Evolutionary conservation across 2,888 invertebrate genomes (phyloP).

Genomic region (Drosophila anomelani): DNA sequence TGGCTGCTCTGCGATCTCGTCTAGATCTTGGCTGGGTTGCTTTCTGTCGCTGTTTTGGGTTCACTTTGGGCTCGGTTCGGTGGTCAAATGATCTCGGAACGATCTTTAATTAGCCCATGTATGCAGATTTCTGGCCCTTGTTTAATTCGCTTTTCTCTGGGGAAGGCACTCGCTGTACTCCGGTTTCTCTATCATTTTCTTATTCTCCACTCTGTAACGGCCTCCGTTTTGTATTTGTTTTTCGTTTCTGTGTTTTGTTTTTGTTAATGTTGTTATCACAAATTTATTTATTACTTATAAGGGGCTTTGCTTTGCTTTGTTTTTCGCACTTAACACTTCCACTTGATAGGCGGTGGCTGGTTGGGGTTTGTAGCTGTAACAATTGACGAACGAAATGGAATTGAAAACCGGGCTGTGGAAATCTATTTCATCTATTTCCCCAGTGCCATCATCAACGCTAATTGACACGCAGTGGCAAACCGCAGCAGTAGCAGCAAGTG

Average conservation of each 20-base stretch:
- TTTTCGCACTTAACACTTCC: constrained; percentile 63
- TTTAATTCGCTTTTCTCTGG: constrained; percentile 12
- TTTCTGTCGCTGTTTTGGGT: constrained; percentile 3
- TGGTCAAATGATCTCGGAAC: constrained; percentile 49
- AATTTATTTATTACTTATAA: constrained; percentile 49
- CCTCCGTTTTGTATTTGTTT: constrained; percentile 22
- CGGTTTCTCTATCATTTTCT: constrained; percentile 31
- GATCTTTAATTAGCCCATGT: constrained; percentile 68
- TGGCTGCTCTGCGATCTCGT: constrained; percentile 39
- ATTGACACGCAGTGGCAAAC: constrained; percentile 77
- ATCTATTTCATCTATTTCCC: constrained; percentile 60
- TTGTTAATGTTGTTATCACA: constrained; percentile 63
- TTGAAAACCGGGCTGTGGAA: constrained; percentile 63
- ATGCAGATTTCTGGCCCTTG: constrained; percentile 40
- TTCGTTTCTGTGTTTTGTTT: constrained; percentile 29
- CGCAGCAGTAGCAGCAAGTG: constrained; percentile 46
- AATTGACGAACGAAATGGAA: constrained; percentile 66
- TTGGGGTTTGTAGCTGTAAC: constrained; percentile 44
- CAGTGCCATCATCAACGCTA: constrained; percentile 77
- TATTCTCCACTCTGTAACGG: constrained; percentile 22
- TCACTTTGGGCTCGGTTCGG: constrained; percentile 22
- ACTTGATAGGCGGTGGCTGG: constrained; percentile 60
- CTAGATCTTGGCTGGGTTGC: constrained; percentile 20
- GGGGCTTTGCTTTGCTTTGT: constrained; percentile 46
- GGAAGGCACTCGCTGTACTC: constrained; percentile 15